Conservation (phyloP, 35 echinoderm and acorn worm genomes). For the Lytechinus variegatus region DNA sequence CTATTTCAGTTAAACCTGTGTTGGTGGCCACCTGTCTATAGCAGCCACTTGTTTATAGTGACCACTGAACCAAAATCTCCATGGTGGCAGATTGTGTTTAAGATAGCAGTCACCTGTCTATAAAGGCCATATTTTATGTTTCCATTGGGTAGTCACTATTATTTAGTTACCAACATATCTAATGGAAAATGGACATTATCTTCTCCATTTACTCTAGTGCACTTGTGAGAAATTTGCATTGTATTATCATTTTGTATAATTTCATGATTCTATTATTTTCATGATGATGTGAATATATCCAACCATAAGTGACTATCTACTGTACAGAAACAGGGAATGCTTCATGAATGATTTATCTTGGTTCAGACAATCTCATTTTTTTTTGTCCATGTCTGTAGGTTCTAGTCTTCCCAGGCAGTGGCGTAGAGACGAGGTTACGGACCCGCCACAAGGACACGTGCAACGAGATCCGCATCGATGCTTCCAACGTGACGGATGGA, state of each 20-base stretch:
- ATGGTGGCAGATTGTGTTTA: too few relatives aligned
- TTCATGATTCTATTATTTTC: too few relatives aligned
- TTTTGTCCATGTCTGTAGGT: background rate
- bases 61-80: too few relatives aligned
- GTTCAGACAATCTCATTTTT: background rate
- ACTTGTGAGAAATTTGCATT: background rate
- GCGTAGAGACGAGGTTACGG: constrained; percentile 4
- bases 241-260: background rate
- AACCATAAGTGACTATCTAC: background rate
- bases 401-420: background rate
- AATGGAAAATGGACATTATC: too few relatives aligned
- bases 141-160: too few relatives aligned
- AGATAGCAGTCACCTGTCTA: too few relatives aligned
- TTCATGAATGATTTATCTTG: background rate
- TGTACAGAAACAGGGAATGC: background rate
- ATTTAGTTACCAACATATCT: too few relatives aligned
- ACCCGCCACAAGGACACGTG: background rate
- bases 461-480: background rate
- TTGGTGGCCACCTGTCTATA: too few relatives aligned
- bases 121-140: too few relatives aligned
- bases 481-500: background rate
- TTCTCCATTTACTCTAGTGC: background rate
- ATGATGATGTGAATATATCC: background rate
- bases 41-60: too few relatives aligned
- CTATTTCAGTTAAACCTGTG: too few relatives aligned